Base-by-base conservation (phyloP, 2,888 invertebrate genomes). In the Encarsia formosa region DNA sequence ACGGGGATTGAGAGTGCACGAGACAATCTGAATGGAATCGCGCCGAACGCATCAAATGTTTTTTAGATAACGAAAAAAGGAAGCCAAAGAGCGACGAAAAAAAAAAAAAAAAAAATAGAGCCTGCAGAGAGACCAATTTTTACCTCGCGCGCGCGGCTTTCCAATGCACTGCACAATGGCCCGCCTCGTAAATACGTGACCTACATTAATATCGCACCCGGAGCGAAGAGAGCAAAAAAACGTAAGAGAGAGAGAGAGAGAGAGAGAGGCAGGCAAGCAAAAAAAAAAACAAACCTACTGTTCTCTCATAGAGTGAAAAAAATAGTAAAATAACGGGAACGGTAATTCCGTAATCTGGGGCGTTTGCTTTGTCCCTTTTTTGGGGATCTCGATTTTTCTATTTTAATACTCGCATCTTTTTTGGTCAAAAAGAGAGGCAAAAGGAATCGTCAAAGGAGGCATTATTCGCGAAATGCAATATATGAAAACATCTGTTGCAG, bases 331-430 rank as follows among this genome's bases (percentile, higher is more conserved):
- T 24, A 42, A 49, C 26, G 29, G 15, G 26, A 15, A 41, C 42
- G 32, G 24, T 49, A 48, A 48, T 48, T 48, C 41, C 41, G 48
- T 48, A 49, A 49, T 42, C 49, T 49, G 42, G 49, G 26, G 32
- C 40, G 20, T 34, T 40, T 41, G 40, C 35, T 47, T 40, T 38
- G n/a, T n/a, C 24, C n/a, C n/a, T n/a, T n/a, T n/a, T n/a, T n/a
- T n/a, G n/a, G n/a, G n/a, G n/a, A n/a, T 24, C 41, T 49, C 49
- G 29, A 49, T 49, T 42, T 49, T 49, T 49, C 41, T 35, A 23
- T 32, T 41, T 49, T 42, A 47, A 47, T 32, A 42, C 35, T 40
- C 32, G 24, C 34, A 8, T 26, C 24, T n/a, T 19, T 19, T 16
- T 32, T 18, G 20, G 24, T 5, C 44, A 13, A 8, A 16, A 29